phyloP scores from a whole-genome alignment of 2,113 vertebrate species.

The Panthera uncia region DNA sequence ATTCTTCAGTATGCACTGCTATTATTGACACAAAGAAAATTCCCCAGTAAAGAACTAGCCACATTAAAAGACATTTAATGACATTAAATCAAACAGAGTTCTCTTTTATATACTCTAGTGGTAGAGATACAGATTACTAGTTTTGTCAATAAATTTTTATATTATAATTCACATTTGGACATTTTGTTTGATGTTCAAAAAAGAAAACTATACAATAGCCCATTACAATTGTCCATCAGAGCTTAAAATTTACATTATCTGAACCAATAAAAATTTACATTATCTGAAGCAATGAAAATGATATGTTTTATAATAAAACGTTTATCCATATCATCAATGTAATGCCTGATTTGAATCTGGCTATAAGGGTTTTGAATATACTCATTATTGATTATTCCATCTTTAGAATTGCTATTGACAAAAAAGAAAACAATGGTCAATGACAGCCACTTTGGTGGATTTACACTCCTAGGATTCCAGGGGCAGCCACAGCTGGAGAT shows the following conservation, averaged over 20 bases:
- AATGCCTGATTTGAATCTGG: background rate
- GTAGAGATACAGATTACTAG: background rate
- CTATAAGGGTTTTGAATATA: background rate
- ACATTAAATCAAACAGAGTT: background rate
- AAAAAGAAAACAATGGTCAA: background rate
- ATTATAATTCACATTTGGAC: background rate
- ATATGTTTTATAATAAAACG: background rate
- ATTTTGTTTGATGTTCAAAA: background rate
- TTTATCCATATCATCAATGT: background rate
- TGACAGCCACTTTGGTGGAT: background rate
- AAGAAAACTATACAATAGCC: background rate
- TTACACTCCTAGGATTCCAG: constrained; percentile 9
- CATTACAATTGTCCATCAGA: background rate
- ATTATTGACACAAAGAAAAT: background rate
- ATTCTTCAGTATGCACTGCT: background rate
- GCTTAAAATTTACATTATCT: background rate
- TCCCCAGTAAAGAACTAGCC: background rate
- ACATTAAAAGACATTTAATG: background rate
- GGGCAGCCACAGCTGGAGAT: background rate
- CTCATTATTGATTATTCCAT: background rate
- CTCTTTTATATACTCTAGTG: background rate
- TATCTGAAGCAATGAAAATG: background rate
- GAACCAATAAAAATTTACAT: background rate
- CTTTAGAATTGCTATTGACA: background rate
- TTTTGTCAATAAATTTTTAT: background rate